phyloP scores from a whole-genome alignment of 2,797 vertebrate genomes.

The Oryzias sinensis region DNA sequence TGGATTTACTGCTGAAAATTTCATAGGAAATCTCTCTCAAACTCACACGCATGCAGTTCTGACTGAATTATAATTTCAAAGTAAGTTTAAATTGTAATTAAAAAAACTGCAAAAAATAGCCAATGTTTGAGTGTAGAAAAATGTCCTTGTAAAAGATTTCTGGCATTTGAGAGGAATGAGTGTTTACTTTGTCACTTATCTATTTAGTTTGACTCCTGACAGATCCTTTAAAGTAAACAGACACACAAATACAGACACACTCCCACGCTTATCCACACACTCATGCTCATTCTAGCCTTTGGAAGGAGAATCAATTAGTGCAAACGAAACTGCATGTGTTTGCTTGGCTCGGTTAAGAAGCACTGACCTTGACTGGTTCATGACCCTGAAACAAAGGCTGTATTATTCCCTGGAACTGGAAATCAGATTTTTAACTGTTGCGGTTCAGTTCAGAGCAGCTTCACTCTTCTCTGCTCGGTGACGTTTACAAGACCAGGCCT shows the following conservation, averaged over 20 bases:
- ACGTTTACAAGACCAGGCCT: conserved; percentile 41
- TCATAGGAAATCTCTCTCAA: conserved; percentile 11
- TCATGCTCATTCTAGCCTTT: conserved; percentile 23
- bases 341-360: conserved; percentile 55
- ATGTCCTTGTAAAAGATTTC: conserved; percentile 7
- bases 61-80: conserved; percentile 29
- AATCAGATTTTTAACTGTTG: conserved; percentile 38
- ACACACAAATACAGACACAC: conserved; percentile 28
- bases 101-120: conserved; percentile 3
- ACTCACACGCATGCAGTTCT: conserved; percentile 4
- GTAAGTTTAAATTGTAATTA: conserved; percentile 9
- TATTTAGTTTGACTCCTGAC: conserved; percentile 65
- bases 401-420: conserved; percentile 49
- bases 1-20: conserved; percentile 50
- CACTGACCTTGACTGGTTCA: conserved; percentile 58
- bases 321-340: conserved; percentile 42
- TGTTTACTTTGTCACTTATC: conserved; percentile 66
- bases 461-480: background rate
- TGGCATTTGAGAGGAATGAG: conserved; percentile 8
- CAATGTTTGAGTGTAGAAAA: conserved; percentile 6
- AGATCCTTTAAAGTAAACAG: conserved; percentile 52
- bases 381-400: conserved; percentile 62
- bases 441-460: background rate
- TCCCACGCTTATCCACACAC: conserved; percentile 9
- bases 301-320: conserved; percentile 58